Evolutionary conservation across 2,113 vertebrate genomes (phyloP).

Genomic region (Poecilia latipinna): DNA sequence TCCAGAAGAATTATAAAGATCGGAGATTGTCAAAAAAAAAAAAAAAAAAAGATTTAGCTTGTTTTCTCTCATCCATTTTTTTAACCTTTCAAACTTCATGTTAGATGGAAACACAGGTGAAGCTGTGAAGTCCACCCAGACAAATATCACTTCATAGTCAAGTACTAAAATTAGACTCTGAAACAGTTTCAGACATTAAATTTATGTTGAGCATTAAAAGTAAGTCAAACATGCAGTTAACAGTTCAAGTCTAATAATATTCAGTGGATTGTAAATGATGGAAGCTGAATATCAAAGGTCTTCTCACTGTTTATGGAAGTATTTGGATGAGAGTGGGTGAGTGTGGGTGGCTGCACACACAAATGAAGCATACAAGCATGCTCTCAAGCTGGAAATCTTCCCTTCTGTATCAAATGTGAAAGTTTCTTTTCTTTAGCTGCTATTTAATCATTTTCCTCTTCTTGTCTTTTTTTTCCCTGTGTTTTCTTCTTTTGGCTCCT

Average conservation of each 20-base stretch:
- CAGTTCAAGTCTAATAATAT: background rate
- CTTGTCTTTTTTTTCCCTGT: background rate
- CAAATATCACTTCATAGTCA: background rate
- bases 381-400: constrained; percentile 33
- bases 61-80: background rate
- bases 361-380: constrained; percentile 43
- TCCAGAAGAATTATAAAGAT: background rate
- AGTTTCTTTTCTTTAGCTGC: background rate
- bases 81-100: background rate
- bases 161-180: background rate
- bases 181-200: background rate
- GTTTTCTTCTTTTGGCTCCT: background rate
- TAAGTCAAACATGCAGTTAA: background rate
- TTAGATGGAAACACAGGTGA: background rate
- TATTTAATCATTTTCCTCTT: background rate
- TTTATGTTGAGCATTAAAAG: constrained; percentile 1
- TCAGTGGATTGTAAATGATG: constrained; percentile 23
- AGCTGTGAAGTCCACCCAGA: background rate
- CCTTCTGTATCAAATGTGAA: constrained; percentile 1
- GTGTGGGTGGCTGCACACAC: constrained; percentile 40
- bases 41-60: background rate
- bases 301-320: constrained; percentile 18
- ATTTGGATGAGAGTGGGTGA: constrained; percentile 31
- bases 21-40: background rate
- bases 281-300: constrained; percentile 47